Evolutionary conservation across 53 echinoderm and acorn worm species (phyloP), one percentile per base, ranked within the genome.

Genomic region (Echinarachnius parma): DNA sequence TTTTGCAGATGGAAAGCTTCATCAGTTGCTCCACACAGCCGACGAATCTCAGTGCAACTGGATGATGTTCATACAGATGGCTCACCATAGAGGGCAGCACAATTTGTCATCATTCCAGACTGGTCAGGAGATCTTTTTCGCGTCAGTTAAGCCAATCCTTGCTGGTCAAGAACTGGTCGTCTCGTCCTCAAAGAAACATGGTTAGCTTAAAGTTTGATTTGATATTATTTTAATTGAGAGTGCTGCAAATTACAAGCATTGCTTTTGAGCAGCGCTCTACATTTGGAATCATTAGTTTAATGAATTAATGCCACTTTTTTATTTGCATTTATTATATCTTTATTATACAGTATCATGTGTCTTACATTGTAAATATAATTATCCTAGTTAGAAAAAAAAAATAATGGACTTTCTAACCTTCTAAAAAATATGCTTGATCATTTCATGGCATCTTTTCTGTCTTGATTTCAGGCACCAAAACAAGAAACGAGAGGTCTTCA

Each of bases 11-110:
- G 59, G 60, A 10, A 75, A 44, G 10, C 33, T 68, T 9, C 31
- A 52, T 7, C 49, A 68, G 50, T 32, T 68, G 0, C 61, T 94
- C 18, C 81, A 87, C 48, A 64, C 78, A 9, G 61, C 81, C 13
- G 80, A 94, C 49, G 94, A 94, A 48, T 65, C 82, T 20, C 57
- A 62, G 1, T 90, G 84, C 19, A 95, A 95, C 75, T 95, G 95
- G 95, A 95, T 95, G 95, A 87, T 82, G 75, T 95, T 84, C 21
- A 86, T 95, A 53, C 78, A 76, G 72, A 45, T 77, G 9, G 84
- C 87, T 13, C 71, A 59, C n/a, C 49, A 55, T 28, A 53, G 53
- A 19, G 62, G 66, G 25, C 86, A 92, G 33, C 94, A 94, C 64
- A 94, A 94, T 36, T 61, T 94, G 21, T 81, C 83, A 28, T 86